phyloP scores from a whole-genome alignment of 2,888 invertebrate genomes.

The Cryptus viduatorius region DNA sequence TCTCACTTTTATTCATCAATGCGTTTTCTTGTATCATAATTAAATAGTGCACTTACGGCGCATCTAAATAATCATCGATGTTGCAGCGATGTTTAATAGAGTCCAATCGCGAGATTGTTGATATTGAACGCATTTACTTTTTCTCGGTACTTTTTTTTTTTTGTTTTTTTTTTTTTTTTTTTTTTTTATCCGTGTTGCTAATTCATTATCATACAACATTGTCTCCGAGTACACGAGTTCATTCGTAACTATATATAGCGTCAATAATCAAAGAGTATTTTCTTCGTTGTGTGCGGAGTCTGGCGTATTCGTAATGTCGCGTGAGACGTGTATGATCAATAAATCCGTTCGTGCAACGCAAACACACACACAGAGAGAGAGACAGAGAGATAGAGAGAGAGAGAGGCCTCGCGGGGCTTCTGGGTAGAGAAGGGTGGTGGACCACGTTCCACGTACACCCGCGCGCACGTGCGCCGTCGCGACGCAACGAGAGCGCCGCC shows the following conservation, averaged over 20 bases:
- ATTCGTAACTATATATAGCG: background rate
- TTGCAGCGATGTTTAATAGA: background rate
- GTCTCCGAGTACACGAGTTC: background rate
- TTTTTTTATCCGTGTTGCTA: background rate
- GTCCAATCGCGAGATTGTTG: slow-evolving; percentile 10
- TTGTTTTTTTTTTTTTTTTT: no score
- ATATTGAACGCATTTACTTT: background rate
- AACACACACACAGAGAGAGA: slow-evolving; percentile 60
- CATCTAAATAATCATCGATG: slow-evolving; percentile 1
- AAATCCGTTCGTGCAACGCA: slow-evolving; percentile 81
- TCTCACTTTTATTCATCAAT: slow-evolving; percentile 17
- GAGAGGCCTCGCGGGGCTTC: slow-evolving; percentile 13
- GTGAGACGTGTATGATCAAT: slow-evolving; percentile 83
- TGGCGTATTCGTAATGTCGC: slow-evolving; percentile 75
- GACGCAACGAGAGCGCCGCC: slow-evolving; percentile 43
- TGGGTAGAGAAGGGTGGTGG: slow-evolving; percentile 38
- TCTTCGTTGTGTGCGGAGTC: slow-evolving; percentile 14
- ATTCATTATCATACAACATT: slow-evolving; percentile 15
- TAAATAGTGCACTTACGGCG: background rate
- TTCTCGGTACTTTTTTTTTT: background rate
- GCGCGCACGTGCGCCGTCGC: slow-evolving; percentile 71
- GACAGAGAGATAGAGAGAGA: background rate
- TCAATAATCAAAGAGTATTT: slow-evolving; percentile 16
- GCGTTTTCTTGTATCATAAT: background rate
- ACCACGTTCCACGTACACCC: slow-evolving; percentile 65